Evolutionary conservation across 2,888 invertebrate species (phyloP).

Genomic region (Metalampra italica): DNA sequence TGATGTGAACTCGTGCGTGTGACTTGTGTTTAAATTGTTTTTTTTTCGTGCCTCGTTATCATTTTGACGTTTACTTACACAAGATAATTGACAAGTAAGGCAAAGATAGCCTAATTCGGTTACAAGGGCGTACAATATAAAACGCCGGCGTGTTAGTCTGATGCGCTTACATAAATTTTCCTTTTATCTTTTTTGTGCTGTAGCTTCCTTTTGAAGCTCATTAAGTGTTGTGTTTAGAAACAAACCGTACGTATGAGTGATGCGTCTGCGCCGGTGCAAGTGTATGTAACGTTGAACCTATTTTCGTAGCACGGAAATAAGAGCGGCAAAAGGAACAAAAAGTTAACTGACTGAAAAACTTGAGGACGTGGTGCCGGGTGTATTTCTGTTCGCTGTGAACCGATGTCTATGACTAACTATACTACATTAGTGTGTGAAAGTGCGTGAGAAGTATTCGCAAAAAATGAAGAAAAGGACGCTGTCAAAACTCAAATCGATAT

Average conservation of each 20-base stretch:
- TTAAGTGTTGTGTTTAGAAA: constrained; percentile 22
- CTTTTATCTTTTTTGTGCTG: constrained; percentile 19
- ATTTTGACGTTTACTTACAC: constrained; percentile 29
- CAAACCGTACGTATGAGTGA: constrained; percentile 55
- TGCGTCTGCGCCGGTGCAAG: constrained; percentile 70
- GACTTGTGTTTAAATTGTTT: constrained; percentile 29
- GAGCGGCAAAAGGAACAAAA: constrained; percentile 77
- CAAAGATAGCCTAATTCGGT: constrained; percentile 36
- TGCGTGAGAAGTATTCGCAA: constrained; percentile 23
- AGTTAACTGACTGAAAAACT: constrained; percentile 70
- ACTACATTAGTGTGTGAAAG: constrained; percentile 43
- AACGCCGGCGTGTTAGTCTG: constrained; percentile 14
- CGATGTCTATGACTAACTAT: constrained; percentile 33
- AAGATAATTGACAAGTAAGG: constrained; percentile 47
- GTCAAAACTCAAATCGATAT: constrained; percentile 68
- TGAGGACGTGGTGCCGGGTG: constrained; percentile 68
- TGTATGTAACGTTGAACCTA: constrained; percentile 73
- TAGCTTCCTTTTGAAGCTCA: constrained; percentile 13
- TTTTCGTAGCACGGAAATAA: constrained; percentile 79
- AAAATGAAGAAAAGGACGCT: constrained; percentile 72
- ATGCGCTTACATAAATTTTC: constrained; percentile 16
- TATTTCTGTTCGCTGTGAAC: constrained; percentile 69
- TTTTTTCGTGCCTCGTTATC: constrained; percentile 38
- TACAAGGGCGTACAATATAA: constrained; percentile 24
- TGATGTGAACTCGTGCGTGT: constrained; percentile 41